Percentiles rank a stretch among this genome's conserved stretches.
phyloP scores from a whole-genome alignment of 2,113 vertebrate species.

The Sphyrna mokarran region DNA sequence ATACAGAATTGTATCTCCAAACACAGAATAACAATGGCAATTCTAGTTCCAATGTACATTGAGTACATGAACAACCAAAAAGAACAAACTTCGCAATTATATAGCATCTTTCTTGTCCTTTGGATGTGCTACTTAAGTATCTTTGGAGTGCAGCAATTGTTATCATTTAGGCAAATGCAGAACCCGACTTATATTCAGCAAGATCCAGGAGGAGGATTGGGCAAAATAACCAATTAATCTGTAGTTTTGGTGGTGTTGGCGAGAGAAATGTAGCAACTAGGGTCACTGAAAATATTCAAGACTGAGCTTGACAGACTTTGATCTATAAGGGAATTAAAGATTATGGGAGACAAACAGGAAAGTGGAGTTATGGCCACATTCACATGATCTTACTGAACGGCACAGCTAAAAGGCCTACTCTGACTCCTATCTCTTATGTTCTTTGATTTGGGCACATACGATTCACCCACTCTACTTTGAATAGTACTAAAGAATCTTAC shows the following conservation, averaged over 20 bases:
- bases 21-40: not conserved
- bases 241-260: not conserved
- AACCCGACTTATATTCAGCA: not conserved
- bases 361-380: too few relatives aligned
- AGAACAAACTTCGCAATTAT: not conserved
- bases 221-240: not conserved
- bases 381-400: too few relatives aligned
- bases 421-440: too few relatives aligned
- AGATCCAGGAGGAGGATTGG: not conserved
- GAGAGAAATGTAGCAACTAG: not conserved
- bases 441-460: not conserved
- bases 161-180: not conserved
- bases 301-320: too few relatives aligned
- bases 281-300: too few relatives aligned
- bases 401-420: too few relatives aligned
- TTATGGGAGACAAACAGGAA: too few relatives aligned
- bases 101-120: not conserved
- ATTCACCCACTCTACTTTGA: not conserved
- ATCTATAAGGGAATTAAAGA: too few relatives aligned
- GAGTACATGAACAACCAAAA: not conserved
- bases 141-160: not conserved
- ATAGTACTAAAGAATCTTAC: not conserved
- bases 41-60: not conserved
- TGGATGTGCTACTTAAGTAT: not conserved
- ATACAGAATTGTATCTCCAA: too few relatives aligned